Evolutionary conservation across 2,113 vertebrate species (phyloP).

Genomic region (Odontesthes bonariensis): DNA sequence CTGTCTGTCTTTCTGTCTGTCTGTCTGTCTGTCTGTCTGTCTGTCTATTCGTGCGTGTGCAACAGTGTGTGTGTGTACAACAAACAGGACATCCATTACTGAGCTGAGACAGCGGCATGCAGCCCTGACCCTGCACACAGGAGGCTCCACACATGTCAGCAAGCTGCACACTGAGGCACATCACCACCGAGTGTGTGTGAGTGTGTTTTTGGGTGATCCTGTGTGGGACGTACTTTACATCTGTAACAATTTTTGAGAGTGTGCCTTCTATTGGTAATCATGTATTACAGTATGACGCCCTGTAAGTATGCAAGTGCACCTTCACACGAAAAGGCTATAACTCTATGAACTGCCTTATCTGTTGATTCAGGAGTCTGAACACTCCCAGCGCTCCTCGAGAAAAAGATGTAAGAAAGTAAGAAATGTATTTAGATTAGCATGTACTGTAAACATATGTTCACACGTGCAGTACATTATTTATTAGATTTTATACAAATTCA

Average conservation of each 20-base stretch:
- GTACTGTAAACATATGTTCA: no score
- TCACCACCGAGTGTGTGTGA: conserved; percentile 4
- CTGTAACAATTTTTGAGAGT: not conserved
- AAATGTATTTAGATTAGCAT: no score
- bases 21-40: conserved; percentile 16
- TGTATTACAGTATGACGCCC: no score
- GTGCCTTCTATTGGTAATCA: no score
- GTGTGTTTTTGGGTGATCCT: conserved; percentile 37
- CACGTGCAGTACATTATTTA: no score
- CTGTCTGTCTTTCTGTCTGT: conserved; percentile 43
- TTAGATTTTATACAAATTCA: no score
- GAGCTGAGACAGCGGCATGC: conserved; percentile 68
- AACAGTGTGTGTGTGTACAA: conserved; percentile 32
- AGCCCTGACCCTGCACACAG: conserved; percentile 46
- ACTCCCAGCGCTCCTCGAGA: no score
- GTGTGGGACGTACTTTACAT: conserved; percentile 6
- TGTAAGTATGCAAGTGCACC: no score
- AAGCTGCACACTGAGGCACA: conserved; percentile 56
- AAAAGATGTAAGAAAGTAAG: no score
- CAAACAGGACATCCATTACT: conserved; percentile 67
- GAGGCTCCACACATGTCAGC: conserved; percentile 68
- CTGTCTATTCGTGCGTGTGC: conserved; percentile 26
- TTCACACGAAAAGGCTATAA: no score
- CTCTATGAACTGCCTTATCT: no score
- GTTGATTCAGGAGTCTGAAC: no score